These are phyloP conservation scores for Bombus sylvicola DNA, from an alignment of 1,140 invertebrate genomes.

Conservation along the genomic window DNA sequence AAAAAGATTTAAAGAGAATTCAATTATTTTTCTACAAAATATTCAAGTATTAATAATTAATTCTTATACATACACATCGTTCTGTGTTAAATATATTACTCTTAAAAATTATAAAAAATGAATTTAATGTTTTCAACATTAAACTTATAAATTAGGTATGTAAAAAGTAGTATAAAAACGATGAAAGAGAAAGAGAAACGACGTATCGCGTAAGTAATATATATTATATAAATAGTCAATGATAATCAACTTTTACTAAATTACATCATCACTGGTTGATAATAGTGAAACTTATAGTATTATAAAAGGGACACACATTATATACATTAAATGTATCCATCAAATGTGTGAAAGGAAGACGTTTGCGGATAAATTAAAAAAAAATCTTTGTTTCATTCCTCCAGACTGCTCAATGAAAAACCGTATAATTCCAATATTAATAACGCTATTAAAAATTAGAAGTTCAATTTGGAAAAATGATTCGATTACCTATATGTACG, in stretches of 20 bases:
- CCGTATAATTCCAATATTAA: slow-evolving; percentile 27
- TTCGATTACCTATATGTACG: not conserved
- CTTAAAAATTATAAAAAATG: slow-evolving; percentile 27
- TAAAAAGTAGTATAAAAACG: slow-evolving; percentile 23
- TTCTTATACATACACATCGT: not conserved
- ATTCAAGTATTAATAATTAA: not conserved
- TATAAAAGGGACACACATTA: not conserved
- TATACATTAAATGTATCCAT: not conserved
- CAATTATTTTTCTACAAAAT: slow-evolving; percentile 25
- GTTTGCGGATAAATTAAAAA: not conserved
- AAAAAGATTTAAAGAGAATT: slow-evolving; percentile 14
- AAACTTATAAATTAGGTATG: slow-evolving; percentile 15
- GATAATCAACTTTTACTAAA: slow-evolving; percentile 43
- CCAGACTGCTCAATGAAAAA: not conserved
- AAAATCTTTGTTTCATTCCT: slow-evolving; percentile 27
- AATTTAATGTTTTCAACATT: slow-evolving; percentile 5
- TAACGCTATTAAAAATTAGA: slow-evolving; percentile 12
- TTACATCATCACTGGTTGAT: slow-evolving; percentile 15
- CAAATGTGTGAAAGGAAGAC: slow-evolving; percentile 20
- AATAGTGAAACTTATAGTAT: not conserved
- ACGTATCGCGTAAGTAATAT: slow-evolving; percentile 29
- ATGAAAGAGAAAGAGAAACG: not conserved
- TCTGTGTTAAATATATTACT: not conserved
- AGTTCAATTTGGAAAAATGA: not conserved
- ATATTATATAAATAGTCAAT: slow-evolving; percentile 19